Evolutionary conservation across 2,113 vertebrate species (phyloP), one percentile per base, ranked within the genome.

Genomic region (Elachura formosa): DNA sequence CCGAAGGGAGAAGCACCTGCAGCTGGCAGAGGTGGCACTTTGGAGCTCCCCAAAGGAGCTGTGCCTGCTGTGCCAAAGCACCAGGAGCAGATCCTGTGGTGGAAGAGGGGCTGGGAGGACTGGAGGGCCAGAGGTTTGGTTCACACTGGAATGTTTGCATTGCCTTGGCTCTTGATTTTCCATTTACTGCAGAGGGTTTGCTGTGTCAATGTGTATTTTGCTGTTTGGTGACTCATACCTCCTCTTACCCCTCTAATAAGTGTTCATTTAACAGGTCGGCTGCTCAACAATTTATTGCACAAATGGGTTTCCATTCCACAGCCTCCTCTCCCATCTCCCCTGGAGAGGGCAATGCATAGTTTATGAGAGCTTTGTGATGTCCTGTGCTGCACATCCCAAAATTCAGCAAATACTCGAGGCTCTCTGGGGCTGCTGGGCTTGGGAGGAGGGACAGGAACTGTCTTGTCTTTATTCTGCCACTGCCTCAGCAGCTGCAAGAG

Each of bases 241-340:
- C 51, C 29, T n/a, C 23, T 10, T 49, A 34, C 43, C 86, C 73
- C 85, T 83, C 94, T 55, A 79, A 88, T 59, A 69, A 80, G 86
- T 8, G 51, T 96, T 94, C 89, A 51, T 95, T 93, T 92, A 89
- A 94, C 16, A 58, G 93, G 43, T 75, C 0, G 14, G 64, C 94
- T 88, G 92, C 83, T 94, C 34, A 79, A 86, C 87, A 84, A 85
- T 89, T 96, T 94, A 95, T 64, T 81, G 94, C 95, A 92, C 92
- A 89, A 92, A 94, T 28, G 75, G 71, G 52, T 94, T 91, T 93
- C 96, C 89, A 87, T 91, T 40, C 76, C 41, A 34, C 81, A 92
- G 96, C 80, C 90, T 96, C 71, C 45, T 83, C 71, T 91, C 95
- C 73, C 4, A 1, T 22, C 62, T 95, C 36, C 96, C 81, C 78